These are phyloP conservation scores for Drosophila monieri DNA, from an alignment of 2,888 invertebrate genomes.

Conservation along the genomic window DNA sequence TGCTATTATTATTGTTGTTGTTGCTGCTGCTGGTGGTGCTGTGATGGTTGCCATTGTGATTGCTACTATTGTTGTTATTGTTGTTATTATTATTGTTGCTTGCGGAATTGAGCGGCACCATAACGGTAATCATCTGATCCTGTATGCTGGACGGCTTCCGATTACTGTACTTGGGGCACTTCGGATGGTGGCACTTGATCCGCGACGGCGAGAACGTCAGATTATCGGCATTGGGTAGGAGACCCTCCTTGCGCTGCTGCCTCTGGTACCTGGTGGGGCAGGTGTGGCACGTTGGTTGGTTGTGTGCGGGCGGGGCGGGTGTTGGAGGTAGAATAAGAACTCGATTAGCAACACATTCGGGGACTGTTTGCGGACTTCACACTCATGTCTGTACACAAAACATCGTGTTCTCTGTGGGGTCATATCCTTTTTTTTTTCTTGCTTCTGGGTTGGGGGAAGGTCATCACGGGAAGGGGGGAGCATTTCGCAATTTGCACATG, in stretches of 20 bases:
- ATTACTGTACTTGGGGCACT: conserved; percentile 83
- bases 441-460: conserved; percentile 17
- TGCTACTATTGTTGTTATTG: conserved; percentile 44
- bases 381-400: conserved; percentile 49
- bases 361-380: conserved; percentile 33
- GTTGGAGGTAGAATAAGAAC: conserved; percentile 26
- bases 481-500: conserved; percentile 27
- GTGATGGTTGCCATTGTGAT: conserved; percentile 15
- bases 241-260: conserved; percentile 83
- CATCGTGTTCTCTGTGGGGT: conserved; percentile 46
- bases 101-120: conserved; percentile 84
- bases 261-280: conserved; percentile 80
- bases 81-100: conserved; percentile 65
- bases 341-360: conserved; percentile 57
- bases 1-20: conserved; percentile 15
- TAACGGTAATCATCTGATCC: conserved; percentile 84
- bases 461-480: not conserved
- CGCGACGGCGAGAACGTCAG: conserved; percentile 84
- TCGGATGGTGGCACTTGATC: conserved; percentile 84
- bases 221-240: conserved; percentile 83
- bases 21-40: conserved; percentile 25
- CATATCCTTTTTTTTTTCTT: conserved; percentile 1
- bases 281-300: no score
- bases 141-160: conserved; percentile 83
- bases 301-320: conserved; percentile 13